Conservation (phyloP, 2,797 vertebrate species). For the Neostethus bicornis region DNA sequence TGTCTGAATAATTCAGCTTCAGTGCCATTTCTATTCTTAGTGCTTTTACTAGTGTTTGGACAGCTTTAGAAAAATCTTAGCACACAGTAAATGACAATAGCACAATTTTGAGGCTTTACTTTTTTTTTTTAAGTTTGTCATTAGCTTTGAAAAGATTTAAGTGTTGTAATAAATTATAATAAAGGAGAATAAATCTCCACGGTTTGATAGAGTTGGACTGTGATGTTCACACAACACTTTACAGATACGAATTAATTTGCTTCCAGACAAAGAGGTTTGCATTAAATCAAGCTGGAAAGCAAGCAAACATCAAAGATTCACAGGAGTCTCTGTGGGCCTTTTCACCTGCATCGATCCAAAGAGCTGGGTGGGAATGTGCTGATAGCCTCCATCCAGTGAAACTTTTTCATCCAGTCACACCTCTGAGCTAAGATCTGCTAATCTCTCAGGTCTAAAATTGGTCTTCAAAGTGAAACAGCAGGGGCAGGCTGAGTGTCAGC, state of each 20-base stretch:
- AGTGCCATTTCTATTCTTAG: conserved; percentile 67
- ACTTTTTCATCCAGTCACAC: conserved; percentile 34
- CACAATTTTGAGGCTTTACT: conserved; percentile 1
- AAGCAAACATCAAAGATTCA: conserved; percentile 64
- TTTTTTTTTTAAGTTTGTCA: conserved; percentile 3
- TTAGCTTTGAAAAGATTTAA: conserved; percentile 2
- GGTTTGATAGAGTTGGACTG: conserved; percentile 23
- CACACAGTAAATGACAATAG: conserved; percentile 24
- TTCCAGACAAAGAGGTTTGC: conserved; percentile 48
- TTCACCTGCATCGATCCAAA: conserved; percentile 59
- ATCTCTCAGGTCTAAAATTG: conserved; percentile 49
- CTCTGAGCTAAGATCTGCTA: conserved; percentile 41
- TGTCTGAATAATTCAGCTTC: conserved; percentile 72
- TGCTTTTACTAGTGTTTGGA: conserved; percentile 52
- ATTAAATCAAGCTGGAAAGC: conserved; percentile 49
- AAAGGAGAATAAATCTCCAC: conserved; percentile 8
- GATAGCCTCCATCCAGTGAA: conserved; percentile 40
- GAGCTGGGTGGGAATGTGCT: conserved; percentile 52
- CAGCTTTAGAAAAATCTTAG: conserved; percentile 19
- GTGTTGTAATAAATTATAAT: conserved; percentile 14
- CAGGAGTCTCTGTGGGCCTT: conserved; percentile 55
- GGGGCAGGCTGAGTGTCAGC: conserved; percentile 15
- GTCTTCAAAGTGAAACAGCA: conserved; percentile 21
- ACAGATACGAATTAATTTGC: conserved; percentile 44
- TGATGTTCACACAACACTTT: conserved; percentile 39